Evolutionary conservation across 2,113 vertebrate species (phyloP).

Genomic region (Redunca redunca): DNA sequence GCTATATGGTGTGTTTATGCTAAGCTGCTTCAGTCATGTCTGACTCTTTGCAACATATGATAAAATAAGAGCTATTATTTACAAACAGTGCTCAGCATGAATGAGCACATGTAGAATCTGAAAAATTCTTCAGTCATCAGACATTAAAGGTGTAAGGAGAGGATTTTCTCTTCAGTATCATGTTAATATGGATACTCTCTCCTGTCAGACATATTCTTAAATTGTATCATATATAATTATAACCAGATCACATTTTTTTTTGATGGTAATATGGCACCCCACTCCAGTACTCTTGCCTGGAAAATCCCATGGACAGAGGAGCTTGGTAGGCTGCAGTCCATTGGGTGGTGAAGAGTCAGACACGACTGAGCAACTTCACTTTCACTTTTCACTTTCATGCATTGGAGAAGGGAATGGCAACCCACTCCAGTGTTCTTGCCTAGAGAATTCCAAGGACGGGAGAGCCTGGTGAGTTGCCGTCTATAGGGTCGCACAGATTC

Average conservation of each 20-base stretch:
- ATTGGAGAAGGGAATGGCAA: too few relatives aligned
- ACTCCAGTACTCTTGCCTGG: too few relatives aligned
- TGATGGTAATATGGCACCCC: neutral
- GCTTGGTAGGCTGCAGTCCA: too few relatives aligned
- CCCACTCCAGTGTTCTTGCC: too few relatives aligned
- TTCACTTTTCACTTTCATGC: too few relatives aligned
- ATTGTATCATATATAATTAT: neutral
- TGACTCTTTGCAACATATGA: neutral
- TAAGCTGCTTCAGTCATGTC: neutral
- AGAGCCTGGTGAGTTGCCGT: too few relatives aligned
- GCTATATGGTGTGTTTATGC: neutral
- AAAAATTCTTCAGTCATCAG: neutral
- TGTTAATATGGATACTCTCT: neutral
- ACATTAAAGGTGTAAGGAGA: neutral
- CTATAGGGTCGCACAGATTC: too few relatives aligned
- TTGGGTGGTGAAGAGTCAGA: too few relatives aligned
- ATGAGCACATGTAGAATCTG: neutral
- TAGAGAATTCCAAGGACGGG: too few relatives aligned
- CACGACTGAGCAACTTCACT: too few relatives aligned
- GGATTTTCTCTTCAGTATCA: neutral
- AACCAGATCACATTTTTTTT: neutral
- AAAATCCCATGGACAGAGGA: too few relatives aligned
- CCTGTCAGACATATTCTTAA: neutral
- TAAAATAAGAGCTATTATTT: neutral
- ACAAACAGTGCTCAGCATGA: neutral